Base-by-base conservation (phyloP, 2,888 invertebrate genomes). In the Azorinus chamasolen region DNA sequence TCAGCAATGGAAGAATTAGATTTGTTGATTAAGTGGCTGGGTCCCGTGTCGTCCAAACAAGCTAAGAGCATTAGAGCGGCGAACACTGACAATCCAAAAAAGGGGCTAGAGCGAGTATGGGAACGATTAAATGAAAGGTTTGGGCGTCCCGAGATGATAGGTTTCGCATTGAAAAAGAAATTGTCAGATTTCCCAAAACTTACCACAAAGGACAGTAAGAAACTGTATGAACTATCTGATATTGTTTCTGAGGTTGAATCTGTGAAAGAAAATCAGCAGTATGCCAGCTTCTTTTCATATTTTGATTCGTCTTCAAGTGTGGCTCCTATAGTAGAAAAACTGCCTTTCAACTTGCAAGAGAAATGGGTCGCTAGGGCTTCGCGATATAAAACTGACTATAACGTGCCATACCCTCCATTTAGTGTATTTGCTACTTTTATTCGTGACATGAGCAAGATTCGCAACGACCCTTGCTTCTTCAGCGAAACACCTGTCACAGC, bases 121-220 rank as follows among this genome's bases (percentile, higher is more conserved):
- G 24, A 53, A 5, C 51, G 71, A n/a, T 25, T 71, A 14, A 62
- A 65, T n/a, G 76, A 76, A 22, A 32, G 76, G 16, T 76, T 32
- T 57, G 71, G 76, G 8, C 14, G 37, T 27, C 61, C 71, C n/a
- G 76, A 76, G 18, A n/a, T 50, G 18, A 27, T 75, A 1, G 57
- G 57, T 16, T 3, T 39, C 12, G 25, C 59, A 12, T 22, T 64
- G 24, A 39, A 22, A 27, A 41, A 25, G 16, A 69, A 63, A 64
- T 18, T 70, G 16, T 43, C 27, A 25, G 4, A 14, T 6, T 63
- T 75, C 41, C 68, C 75, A 2, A 62, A 43, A 27, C 12, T 58
- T 1, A 14, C 27, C 25, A 16, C 41, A 6, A 50, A 25, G 16
- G 50, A 58, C 24, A 8, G 1, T 6, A 22, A 37, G n/a, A 48